phyloP scores from a whole-genome alignment of 2,888 invertebrate genomes.

The Eustalomyia histrio region DNA sequence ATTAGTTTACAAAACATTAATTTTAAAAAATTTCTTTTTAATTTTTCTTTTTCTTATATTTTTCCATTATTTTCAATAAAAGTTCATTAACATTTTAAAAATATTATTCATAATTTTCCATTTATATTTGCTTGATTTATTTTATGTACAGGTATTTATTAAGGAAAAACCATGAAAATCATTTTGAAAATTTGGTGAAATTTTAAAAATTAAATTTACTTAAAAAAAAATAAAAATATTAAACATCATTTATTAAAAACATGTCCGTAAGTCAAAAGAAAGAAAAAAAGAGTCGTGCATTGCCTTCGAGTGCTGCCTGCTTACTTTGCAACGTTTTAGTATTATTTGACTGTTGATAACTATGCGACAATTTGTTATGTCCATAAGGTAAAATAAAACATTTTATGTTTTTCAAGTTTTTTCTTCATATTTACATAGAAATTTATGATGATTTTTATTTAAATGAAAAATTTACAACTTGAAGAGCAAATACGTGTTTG shows the following conservation, averaged over 20 bases:
- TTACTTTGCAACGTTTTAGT: too few relatives aligned
- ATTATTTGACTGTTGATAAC: slow-evolving; percentile 30
- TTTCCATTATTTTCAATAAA: not conserved
- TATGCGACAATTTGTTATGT: slow-evolving; percentile 56
- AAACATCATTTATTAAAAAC: too few relatives aligned
- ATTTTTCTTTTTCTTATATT: too few relatives aligned
- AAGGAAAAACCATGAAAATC: slow-evolving; percentile 1
- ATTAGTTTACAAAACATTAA: too few relatives aligned
- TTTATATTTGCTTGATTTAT: not conserved
- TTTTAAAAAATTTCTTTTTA: too few relatives aligned
- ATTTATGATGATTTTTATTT: slow-evolving; percentile 29
- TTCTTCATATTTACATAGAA: slow-evolving; percentile 1
- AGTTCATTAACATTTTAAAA: not conserved
- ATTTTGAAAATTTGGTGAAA: slow-evolving; percentile 4
- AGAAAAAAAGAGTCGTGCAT: not conserved
- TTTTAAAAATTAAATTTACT: not conserved
- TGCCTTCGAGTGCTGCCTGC: not conserved
- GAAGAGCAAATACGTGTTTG: slow-evolving; percentile 43
- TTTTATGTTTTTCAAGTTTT: slow-evolving; percentile 26
- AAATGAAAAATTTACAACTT: slow-evolving; percentile 48
- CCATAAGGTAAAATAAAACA: slow-evolving; percentile 54
- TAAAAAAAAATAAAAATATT: too few relatives aligned
- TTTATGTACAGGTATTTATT: not conserved
- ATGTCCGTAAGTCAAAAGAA: not conserved
- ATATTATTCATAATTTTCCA: not conserved